Evolutionary conservation across 1,140 invertebrate species (phyloP).

Genomic region (silkworm (Bombyx mori)): DNA sequence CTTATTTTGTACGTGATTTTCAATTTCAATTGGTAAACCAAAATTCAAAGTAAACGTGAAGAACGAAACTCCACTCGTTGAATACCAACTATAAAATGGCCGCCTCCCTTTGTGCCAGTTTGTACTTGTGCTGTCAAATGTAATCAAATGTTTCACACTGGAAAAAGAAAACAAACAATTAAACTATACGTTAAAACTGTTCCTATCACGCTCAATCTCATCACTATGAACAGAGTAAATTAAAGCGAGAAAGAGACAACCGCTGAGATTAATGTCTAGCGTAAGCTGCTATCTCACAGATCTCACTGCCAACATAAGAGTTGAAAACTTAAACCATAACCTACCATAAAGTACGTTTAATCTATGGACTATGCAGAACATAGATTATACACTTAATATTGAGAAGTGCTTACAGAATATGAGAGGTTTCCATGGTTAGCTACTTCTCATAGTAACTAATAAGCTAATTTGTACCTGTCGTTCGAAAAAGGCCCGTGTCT

Average conservation of each 20-base stretch:
- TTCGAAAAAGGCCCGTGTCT: no score
- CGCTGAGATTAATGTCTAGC: no score
- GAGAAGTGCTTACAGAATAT: no score
- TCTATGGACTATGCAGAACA: no score
- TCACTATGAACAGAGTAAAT: constrained; percentile 36
- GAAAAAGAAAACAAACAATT: constrained; percentile 69
- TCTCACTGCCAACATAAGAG: neutral
- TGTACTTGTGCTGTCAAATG: constrained; percentile 60
- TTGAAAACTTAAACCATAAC: neutral
- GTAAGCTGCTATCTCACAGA: constrained; percentile 17
- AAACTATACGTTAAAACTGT: constrained; percentile 32
- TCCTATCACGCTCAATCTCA: constrained; percentile 53
- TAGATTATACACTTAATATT: no score
- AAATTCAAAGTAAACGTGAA: constrained; percentile 39
- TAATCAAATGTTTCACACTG: constrained; percentile 35
- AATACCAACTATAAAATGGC: constrained; percentile 64
- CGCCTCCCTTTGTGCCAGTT: constrained; percentile 35
- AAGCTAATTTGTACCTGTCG: no score
- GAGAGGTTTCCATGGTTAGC: no score
- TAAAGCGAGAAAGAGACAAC: constrained; percentile 45
- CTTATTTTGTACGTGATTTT: constrained; percentile 46
- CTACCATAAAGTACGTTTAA: no score
- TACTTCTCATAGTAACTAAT: no score
- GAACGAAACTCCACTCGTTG: no score
- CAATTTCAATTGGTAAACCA: constrained; percentile 38